Base-by-base conservation (phyloP, 2,888 invertebrate species). In the Folsomia candida region DNA sequence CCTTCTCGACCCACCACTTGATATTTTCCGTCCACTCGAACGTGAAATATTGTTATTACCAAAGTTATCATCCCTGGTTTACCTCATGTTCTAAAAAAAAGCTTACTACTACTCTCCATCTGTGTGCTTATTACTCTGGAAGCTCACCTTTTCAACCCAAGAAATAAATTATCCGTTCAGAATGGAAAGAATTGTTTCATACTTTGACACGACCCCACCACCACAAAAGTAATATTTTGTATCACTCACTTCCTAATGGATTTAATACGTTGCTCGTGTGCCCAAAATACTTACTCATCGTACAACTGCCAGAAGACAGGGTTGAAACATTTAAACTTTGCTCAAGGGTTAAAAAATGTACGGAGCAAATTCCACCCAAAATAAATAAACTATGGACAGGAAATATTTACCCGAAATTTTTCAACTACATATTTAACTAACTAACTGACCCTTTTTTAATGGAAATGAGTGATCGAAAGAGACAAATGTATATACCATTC, bases 1-100 rank as follows among this genome's bases (percentile, higher is more conserved):
- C 78, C 78, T 51, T 62, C 22, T 20, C 62, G 28, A 27, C 62
- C 62, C 22, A 62, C 29, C n/a, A 57, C 57, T 60, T 26, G 20
- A 6, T 4, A 4, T 54, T 54, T 54, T 6, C 22, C n/a, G 6
- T 54, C 20, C 20, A 54, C n/a, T n/a, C n/a, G n/a, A 54, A 54
- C n/a, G 54, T 54, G 54, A 54, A 54, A 54, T 54, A 54, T 54
- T 54, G 54, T 54, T 54, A 54, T 54, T 54, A 54, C 54, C 54
- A 54, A 20, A 54, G 11, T n/a, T n/a, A n/a, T n/a, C n/a, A n/a
- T n/a, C 11, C n/a, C n/a, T 22, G 18, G 54, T 18, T 54, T 54
- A 54, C 54, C 54, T 37, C 54, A 54, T 54, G 37, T 37, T 37
- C 54, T 54, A 6, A 54, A 47, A 47, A 47, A n/a, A n/a, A 47